Evolutionary conservation across 2,888 invertebrate species (phyloP), one percentile per base, ranked within the genome.

Genomic region (Rotaria sp.): DNA sequence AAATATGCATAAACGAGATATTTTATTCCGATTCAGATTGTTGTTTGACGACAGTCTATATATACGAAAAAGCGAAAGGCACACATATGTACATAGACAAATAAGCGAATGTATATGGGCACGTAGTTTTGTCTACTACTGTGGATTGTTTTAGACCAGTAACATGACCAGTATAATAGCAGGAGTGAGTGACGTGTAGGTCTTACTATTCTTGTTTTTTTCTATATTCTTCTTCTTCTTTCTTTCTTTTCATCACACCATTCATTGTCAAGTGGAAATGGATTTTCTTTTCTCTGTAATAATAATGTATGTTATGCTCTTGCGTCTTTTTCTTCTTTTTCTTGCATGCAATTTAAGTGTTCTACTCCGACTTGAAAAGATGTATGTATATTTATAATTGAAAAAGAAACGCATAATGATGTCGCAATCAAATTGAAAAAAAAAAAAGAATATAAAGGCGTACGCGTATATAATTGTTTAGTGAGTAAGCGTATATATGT

Each of bases 11-110:
- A 35, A 35, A 35, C 30, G 67, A 67, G 67, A 35, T 38, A 67
- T 30, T 35, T 67, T 67, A 21, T 67, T 67, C 67, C 35, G 67
- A 67, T 67, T 18, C 21, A 67, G 67, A 35, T 35, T 30, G 67
- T 67, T 67, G 67, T 67, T 67, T 67, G 67, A 67, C 67, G 67
- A 67, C 67, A 67, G 67, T 67, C 67, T 67, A 35, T 35, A 67
- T 50, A 67, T n/a, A 67, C 21, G 67, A 67, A 67, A 55, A 67
- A 67, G 67, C 67, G 67, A 67, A 67, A 67, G 67, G 67, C 67
- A 67, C 67, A 67, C 35, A 67, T 67, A 67, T 67, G 35, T 67
- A 67, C 67, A 67, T 18, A 67, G 67, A 35, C 67, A 67, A 67
- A 67, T 67, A 67, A 67, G 18, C 21, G 35, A 15, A 35, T 67